Evolutionary conservation across 1,140 invertebrate genomes (phyloP), one percentile per base, ranked within the genome.

Genomic region (Euwallacea similis): DNA sequence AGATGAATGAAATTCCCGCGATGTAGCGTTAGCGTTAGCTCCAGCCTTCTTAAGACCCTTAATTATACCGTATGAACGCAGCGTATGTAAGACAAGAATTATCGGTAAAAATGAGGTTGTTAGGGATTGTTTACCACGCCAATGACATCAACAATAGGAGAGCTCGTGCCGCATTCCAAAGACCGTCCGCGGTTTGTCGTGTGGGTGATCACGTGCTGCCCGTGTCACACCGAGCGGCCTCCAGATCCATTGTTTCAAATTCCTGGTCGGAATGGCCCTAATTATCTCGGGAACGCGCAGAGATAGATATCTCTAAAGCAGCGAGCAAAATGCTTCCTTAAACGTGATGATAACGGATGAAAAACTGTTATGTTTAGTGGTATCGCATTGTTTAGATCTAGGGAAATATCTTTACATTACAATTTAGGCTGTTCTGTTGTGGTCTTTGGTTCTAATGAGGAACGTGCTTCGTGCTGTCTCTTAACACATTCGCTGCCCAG

Each of bases 301-400:
- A 64, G 60, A 63, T 56, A 63, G 50, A 64, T 70, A 63, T 64
- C 69, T 42, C 53, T 21, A 70, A 53, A 69, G 55, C 69, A 47
- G 60, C 69, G 69, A 70, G 69, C 69, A 70, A 64, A 70, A 70
- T 70, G 69, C 69, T 70, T 70, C 69, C 69, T 70, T 65, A 70
- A 70, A 70, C 69, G 69, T 70, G 69, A 70, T 70, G 69, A 64
- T 70, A 70, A 70, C 61, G 69, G 59, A 70, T 65, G 69, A 70
- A 70, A 64, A 70, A 70, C 69, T 70, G 62, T 70, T 70, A 70
- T 70, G 69, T 70, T 70, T 65, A 58, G 53, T 70, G 15, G 69
- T 70, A 70, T 70, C 61, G 62, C 46, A 63, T 70, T 70, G 69
- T 70, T 70, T 53, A 42, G 42, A 70, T 70, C 69, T 70, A 65